Base-by-base conservation (phyloP, 2,113 vertebrate genomes). In the Dascyllus trimaculatus region DNA sequence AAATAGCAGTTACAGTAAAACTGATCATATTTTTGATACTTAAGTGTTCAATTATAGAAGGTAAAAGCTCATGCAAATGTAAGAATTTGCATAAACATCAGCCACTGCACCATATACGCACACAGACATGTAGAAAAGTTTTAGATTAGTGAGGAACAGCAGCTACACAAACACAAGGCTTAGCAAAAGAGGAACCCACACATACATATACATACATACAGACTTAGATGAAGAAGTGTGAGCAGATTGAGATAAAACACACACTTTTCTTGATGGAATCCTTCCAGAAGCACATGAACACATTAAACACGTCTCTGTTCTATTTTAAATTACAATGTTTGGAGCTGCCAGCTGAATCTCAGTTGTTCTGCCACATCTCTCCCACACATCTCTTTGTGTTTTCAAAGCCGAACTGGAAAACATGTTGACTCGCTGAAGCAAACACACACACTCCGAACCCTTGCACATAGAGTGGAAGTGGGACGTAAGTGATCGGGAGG, bases 331-430 rank as follows among this genome's bases (percentile, higher is more conserved):
- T 9, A 70, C 54, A 66, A 1, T 49, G 59, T 35, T 69, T 29
- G 22, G 26, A 66, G 80, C 57, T 68, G 57, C 52, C 57, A 65
- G 75, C 59, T 71, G 77, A 70, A 51, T 60, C 68, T 76, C 57
- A 68, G 80, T 59, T 81, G 70, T 63, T 61, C 59, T 68, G 80
- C 71, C 82, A 84, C 60, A 54, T 77, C 52, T 71, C 75, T 65
- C 80, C 58, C 85, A 79, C 86, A 63, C 76, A 59, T 38, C 11
- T 60, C 49, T 17, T 1, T 4, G 46, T 1, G 32, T 21, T 54
- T 57, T 80, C 75, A 81, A 65, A 83, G 64, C 25, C 6, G 5
- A 52, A 57, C 61, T 17, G 32, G 67, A 86, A 79, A 10, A 43
- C 61, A 48, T 1, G 19, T 60, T 0, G 29, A 75, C 56, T 62